Evolutionary conservation across 2,113 vertebrate genomes (phyloP).

Genomic region (Tricholaema leucomelas): DNA sequence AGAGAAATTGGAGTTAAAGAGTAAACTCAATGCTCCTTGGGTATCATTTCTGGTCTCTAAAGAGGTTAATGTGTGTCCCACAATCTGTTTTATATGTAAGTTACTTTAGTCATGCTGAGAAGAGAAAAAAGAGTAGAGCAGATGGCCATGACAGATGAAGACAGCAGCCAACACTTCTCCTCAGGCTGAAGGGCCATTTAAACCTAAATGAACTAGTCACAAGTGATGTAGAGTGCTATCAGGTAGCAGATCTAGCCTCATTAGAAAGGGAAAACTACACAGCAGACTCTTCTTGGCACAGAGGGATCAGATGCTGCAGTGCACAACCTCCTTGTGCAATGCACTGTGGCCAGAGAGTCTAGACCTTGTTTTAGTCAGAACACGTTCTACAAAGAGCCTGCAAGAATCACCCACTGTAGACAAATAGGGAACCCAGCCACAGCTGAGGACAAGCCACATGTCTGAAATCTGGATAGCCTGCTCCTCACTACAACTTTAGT

Average conservation of each 20-base stretch:
- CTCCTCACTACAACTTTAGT: background rate
- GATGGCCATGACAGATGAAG: constrained; percentile 71
- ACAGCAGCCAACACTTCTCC: constrained; percentile 42
- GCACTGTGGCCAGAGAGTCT: background rate
- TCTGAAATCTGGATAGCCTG: background rate
- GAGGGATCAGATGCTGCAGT: background rate
- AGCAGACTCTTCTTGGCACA: background rate
- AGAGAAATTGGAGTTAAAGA: background rate
- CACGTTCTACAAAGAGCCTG: background rate
- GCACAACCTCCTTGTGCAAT: background rate
- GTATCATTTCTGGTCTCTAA: constrained; percentile 48
- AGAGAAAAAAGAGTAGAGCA: constrained; percentile 46
- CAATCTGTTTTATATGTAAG: constrained; percentile 59
- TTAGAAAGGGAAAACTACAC: background rate
- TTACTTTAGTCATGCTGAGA: constrained; percentile 51
- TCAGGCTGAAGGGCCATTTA: constrained; percentile 57
- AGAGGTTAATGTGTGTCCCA: constrained; percentile 38
- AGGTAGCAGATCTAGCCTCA: constrained; percentile 41
- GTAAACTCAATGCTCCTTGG: constrained; percentile 1
- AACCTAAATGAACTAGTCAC: constrained; percentile 53
- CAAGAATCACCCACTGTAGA: background rate
- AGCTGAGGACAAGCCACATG: background rate
- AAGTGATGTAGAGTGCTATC: constrained; percentile 27
- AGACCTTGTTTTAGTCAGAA: background rate
- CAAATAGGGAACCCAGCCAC: background rate